Evolutionary conservation across 2,797 vertebrate species (phyloP).

Genomic region (Pagetopsis macropterus): DNA sequence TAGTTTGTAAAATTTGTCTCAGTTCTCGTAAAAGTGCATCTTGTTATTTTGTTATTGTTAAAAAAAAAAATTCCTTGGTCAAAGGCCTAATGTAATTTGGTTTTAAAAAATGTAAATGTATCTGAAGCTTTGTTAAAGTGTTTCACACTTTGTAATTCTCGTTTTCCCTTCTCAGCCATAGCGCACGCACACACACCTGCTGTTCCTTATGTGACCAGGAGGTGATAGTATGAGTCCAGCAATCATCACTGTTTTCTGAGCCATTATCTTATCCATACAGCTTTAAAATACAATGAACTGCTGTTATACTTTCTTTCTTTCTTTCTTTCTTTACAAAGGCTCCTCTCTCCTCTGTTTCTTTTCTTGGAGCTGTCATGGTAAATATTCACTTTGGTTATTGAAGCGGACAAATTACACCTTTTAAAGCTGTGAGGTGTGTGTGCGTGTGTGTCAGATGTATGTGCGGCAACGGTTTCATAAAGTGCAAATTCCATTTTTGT

Average conservation of each 20-base stretch:
- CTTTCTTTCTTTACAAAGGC: constrained; percentile 15
- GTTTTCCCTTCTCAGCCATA: too few relatives aligned
- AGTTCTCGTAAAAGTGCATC: too few relatives aligned
- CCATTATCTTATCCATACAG: neutral
- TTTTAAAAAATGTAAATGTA: too few relatives aligned
- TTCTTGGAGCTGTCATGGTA: constrained; percentile 62
- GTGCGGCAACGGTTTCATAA: constrained; percentile 53
- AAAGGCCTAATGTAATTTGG: too few relatives aligned
- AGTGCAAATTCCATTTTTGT: constrained; percentile 75
- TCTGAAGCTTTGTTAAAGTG: too few relatives aligned
- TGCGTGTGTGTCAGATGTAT: constrained; percentile 41
- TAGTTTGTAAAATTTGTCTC: too few relatives aligned
- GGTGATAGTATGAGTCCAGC: constrained; percentile 39
- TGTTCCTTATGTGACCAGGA: constrained; percentile 40
- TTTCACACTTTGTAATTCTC: too few relatives aligned
- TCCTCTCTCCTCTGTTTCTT: constrained; percentile 41
- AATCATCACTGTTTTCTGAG: neutral
- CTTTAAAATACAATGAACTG: neutral
- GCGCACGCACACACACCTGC: neutral
- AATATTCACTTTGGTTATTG: constrained; percentile 67
- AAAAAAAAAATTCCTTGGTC: too few relatives aligned
- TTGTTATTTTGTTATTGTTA: too few relatives aligned
- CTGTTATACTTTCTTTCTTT: neutral
- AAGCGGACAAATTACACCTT: constrained; percentile 71
- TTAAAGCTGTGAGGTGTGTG: constrained; percentile 54